phyloP scores from a whole-genome alignment of 1,140 invertebrate genomes.

The Cardiocondyla obscurior region DNA sequence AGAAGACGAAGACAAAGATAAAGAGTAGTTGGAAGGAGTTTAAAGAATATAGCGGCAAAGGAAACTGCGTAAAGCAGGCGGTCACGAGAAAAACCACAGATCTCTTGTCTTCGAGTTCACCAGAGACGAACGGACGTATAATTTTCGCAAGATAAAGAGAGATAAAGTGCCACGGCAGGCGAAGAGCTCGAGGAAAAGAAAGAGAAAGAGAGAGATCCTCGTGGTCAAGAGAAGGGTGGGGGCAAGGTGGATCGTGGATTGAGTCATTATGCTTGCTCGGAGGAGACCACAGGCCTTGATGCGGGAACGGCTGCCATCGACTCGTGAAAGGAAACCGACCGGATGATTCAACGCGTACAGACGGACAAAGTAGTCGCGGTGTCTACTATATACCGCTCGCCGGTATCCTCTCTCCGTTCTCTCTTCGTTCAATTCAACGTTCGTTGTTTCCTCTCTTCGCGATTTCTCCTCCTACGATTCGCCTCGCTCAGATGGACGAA shows the following conservation, averaged over 20 bases:
- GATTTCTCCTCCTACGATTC: conserved; percentile 60
- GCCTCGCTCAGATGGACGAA: conserved; percentile 16
- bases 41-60: conserved; percentile 23
- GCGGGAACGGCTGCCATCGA: conserved; percentile 79
- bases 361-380: conserved; percentile 80
- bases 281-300: conserved; percentile 83
- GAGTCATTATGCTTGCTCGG: conserved; percentile 83
- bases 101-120: conserved; percentile 60
- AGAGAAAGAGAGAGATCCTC: conserved; percentile 53
- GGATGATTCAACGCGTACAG: conserved; percentile 80
- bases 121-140: conserved; percentile 71
- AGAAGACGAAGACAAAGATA: conserved; percentile 41
- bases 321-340: conserved; percentile 82
- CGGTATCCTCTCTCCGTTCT: conserved; percentile 45
- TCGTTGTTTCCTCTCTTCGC: conserved; percentile 52
- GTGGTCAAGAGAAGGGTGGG: conserved; percentile 69
- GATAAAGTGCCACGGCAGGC: conserved; percentile 38
- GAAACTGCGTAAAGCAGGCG: conserved; percentile 57
- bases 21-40: conserved; percentile 22
- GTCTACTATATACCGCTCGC: conserved; percentile 69
- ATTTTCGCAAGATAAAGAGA: conserved; percentile 73
- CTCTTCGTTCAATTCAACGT: conserved; percentile 25
- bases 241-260: conserved; percentile 83
- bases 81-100: conserved; percentile 73
- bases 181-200: conserved; percentile 1